Base-by-base conservation (phyloP, 1,140 invertebrate species). In the Macrosteles quadrilineatus region DNA sequence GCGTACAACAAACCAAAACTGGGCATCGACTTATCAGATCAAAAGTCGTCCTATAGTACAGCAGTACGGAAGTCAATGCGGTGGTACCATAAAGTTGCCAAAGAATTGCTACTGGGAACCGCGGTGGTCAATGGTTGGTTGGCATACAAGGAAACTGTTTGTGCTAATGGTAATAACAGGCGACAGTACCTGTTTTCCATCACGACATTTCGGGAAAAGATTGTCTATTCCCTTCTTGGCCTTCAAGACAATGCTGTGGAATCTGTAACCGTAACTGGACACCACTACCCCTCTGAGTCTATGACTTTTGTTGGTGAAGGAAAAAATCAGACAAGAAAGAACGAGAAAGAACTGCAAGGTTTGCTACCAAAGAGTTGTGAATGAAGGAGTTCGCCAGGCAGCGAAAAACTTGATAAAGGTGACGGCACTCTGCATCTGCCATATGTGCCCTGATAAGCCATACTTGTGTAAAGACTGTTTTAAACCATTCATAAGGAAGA, bases 1-100 rank as follows among this genome's bases (percentile, higher is more conserved):
- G 45, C 62, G 23, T 69, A 72, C 27, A 69, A 72, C 32, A 23
- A 72, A 36, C n/a, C 9, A 17, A 72, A 69, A 59, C 14, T 23
- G 30, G 47, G 59, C 21, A 69, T 72, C 40, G 67, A 69, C 55
- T 21, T 69, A 31, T 19, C 55, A 31, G 50, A 69, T 69, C 67
- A 72, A 50, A 57, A 32, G 67, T 36, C 53, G n/a, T 9, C 71
- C n/a, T 71, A 53, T 32, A 59, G 40, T 53, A 59, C 55, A 27
- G 21, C 67, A 27, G 36, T 59, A 6, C 47, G 67, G 14, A 45
- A 47, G 29, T 45, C n/a, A n/a, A n/a, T n/a, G n/a, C n/a, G n/a
- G n/a, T n/a, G n/a, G n/a, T n/a, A n/a, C n/a, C n/a, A n/a, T n/a
- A n/a, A n/a, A n/a, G n/a, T n/a, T n/a, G n/a, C n/a, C n/a, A n/a